Conservation (phyloP, 2,797 vertebrate genomes). For the Poecilia gillii region DNA sequence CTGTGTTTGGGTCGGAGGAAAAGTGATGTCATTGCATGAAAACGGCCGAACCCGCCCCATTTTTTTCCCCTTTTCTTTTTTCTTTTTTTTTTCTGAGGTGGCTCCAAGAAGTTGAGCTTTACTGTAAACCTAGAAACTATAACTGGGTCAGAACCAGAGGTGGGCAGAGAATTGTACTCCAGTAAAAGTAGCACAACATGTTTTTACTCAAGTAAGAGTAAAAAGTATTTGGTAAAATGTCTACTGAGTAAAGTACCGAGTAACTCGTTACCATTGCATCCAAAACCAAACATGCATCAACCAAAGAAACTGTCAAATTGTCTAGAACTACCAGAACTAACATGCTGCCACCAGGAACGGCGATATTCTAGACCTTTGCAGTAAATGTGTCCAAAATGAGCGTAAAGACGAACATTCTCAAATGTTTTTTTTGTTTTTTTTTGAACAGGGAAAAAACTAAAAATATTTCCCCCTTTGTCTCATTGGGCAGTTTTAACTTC, state of each 20-base stretch:
- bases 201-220: no score
- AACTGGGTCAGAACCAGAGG: neutral
- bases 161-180: no score
- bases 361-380: neutral
- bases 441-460: neutral
- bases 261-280: neutral
- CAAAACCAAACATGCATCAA: neutral
- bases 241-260: no score
- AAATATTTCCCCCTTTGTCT: neutral
- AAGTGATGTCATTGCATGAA: slow-evolving; percentile 84
- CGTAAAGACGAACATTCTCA: neutral
- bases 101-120: neutral
- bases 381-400: neutral
- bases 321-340: neutral
- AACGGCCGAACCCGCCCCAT: slow-evolving; percentile 76
- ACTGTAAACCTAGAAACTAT: neutral
- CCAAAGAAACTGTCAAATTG: neutral
- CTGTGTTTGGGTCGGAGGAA: slow-evolving; percentile 78
- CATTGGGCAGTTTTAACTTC: neutral
- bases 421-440: neutral
- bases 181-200: no score
- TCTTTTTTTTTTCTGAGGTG: neutral
- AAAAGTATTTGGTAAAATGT: no score
- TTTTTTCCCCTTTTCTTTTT: slow-evolving; percentile 28
- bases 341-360: neutral